phyloP scores from a whole-genome alignment of 2,113 vertebrate genomes.

The Marmota monax region DNA sequence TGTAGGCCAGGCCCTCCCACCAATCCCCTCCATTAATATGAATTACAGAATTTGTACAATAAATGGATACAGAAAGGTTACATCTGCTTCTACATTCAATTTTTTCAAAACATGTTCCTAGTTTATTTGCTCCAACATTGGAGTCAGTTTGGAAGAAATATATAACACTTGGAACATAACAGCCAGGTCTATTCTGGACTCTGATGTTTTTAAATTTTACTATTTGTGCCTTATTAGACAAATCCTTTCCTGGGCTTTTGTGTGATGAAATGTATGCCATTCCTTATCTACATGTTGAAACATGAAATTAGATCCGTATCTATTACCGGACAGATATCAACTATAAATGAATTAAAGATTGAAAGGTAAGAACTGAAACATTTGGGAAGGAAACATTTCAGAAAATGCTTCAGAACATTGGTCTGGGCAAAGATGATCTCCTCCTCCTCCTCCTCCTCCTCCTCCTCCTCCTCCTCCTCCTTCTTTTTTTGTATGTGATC shows the following conservation, averaged over 20 bases:
- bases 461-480: too few relatives aligned
- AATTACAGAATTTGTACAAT: background rate
- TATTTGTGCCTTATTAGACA: background rate
- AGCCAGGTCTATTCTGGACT: background rate
- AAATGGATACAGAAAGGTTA: background rate
- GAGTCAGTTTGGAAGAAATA: background rate
- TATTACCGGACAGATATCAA: background rate
- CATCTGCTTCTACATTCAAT: background rate
- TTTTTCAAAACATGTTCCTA: background rate
- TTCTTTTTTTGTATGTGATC: background rate
- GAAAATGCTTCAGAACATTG: background rate
- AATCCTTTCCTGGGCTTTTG: background rate
- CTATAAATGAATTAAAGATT: background rate
- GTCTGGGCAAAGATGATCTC: background rate
- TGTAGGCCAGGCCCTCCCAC: background rate
- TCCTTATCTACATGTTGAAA: too few relatives aligned
- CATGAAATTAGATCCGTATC: background rate
- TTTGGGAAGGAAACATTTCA: background rate
- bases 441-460: too few relatives aligned
- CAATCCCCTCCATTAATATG: background rate
- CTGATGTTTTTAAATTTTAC: background rate
- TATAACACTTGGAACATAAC: background rate
- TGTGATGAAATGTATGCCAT: background rate
- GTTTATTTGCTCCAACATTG: background rate
- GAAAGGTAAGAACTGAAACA: background rate